phyloP scores from a whole-genome alignment of 2,113 vertebrate genomes.

The Oncorhynchus masou region DNA sequence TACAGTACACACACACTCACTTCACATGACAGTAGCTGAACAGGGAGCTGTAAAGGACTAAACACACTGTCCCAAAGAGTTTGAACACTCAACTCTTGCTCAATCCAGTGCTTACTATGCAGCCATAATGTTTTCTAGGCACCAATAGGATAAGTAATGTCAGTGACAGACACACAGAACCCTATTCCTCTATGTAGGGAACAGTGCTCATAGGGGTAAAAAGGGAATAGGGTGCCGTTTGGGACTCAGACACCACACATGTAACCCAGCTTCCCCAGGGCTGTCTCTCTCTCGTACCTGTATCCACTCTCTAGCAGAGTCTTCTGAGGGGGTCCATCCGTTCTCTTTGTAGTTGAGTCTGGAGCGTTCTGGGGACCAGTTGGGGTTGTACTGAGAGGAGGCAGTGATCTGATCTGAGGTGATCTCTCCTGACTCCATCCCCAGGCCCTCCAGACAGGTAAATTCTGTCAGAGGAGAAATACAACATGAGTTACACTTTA shows the following conservation, averaged over 20 bases:
- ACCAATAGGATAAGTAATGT: no score
- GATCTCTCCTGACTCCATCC: constrained; percentile 96
- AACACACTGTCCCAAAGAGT: no score
- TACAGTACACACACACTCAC: not conserved
- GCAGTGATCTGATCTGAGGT: constrained; percentile 89
- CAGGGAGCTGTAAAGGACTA: no score
- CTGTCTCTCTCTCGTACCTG: constrained; percentile 77
- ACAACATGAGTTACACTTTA: no score
- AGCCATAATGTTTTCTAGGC: no score
- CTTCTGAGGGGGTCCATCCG: constrained; percentile 95
- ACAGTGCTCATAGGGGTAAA: no score
- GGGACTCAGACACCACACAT: not conserved
- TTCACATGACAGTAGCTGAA: no score
- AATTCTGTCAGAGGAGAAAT: constrained; percentile 74
- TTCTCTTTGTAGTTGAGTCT: constrained; percentile 88
- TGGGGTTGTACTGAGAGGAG: constrained; percentile 91
- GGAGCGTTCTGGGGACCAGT: constrained; percentile 90
- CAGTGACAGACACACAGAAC: no score
- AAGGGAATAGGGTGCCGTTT: no score
- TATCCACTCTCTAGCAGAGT: constrained; percentile 91
- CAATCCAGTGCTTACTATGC: no score
- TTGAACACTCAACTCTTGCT: no score
- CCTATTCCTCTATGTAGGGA: no score
- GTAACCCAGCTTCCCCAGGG: not conserved
- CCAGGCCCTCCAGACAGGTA: constrained; percentile 90